These are phyloP conservation scores for Stichopus horrens DNA, from an alignment of 53 echinoderm and acorn worm genomes.

Conservation along the genomic window DNA sequence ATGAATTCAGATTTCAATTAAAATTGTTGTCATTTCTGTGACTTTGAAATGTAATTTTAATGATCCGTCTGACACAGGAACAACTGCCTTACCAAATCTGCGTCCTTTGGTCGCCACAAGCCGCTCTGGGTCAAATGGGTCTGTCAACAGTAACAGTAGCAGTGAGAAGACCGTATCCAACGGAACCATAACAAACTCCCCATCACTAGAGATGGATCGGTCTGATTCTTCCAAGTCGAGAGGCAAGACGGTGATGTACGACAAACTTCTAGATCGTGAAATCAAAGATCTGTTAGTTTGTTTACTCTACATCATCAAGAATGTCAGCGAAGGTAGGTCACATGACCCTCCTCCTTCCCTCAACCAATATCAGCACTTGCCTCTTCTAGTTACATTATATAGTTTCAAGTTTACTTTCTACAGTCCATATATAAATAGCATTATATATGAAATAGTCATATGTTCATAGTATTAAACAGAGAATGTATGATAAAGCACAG, in stretches of 20 bases:
- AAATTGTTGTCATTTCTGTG: too few species aligned
- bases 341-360: background rate
- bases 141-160: slow-evolving; percentile 82
- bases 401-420: too few species aligned
- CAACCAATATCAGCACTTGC: background rate
- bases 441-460: too few species aligned
- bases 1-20: too few species aligned
- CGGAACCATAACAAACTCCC: slow-evolving; percentile 58
- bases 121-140: slow-evolving; percentile 72
- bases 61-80: background rate
- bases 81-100: slow-evolving; percentile 41
- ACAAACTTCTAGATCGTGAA: slow-evolving; percentile 87
- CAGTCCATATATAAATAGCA: too few species aligned
- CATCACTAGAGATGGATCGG: slow-evolving; percentile 52
- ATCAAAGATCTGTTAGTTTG: slow-evolving; percentile 91
- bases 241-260: slow-evolving; percentile 82
- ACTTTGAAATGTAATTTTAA: too few species aligned
- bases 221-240: slow-evolving; percentile 49
- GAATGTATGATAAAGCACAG: too few species aligned
- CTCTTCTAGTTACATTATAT: background rate
- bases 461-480: too few species aligned
- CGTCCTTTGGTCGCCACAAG: slow-evolving; percentile 63
- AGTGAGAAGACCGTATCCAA: slow-evolving; percentile 58
- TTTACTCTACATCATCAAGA: slow-evolving; percentile 87
- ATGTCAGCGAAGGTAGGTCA: slow-evolving; percentile 85